Conservation (phyloP, 2,113 vertebrate species). For the Calyptommatus sinebrachiatus region DNA sequence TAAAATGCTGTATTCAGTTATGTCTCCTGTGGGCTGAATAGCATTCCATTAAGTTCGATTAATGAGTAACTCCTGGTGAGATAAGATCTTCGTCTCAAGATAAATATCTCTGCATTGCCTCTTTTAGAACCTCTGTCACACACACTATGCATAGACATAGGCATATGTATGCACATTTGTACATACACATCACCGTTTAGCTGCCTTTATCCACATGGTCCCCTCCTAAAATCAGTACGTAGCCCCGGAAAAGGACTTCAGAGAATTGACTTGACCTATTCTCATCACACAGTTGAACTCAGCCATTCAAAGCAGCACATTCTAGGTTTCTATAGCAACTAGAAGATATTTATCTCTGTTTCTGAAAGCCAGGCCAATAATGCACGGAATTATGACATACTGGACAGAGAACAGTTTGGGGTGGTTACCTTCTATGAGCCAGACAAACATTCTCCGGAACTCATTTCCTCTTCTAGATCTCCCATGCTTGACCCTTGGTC, state of each 20-base stretch:
- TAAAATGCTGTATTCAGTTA: too few relatives aligned
- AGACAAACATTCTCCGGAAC: neutral
- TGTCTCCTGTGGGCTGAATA: too few relatives aligned
- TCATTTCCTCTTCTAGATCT: neutral
- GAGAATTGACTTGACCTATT: neutral
- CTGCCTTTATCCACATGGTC: neutral
- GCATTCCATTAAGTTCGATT: too few relatives aligned
- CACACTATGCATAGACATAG: too few relatives aligned
- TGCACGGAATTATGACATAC: neutral
- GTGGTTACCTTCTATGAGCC: neutral
- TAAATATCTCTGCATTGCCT: neutral
- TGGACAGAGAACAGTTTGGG: neutral
- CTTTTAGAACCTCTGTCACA: neutral
- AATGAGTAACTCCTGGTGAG: too few relatives aligned
- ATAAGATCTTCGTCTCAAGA: too few relatives aligned
- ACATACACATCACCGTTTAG: too few relatives aligned
- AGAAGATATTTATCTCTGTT: neutral
- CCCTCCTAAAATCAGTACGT: too few relatives aligned
- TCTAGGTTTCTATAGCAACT: slow-evolving; percentile 25
- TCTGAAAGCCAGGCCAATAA: neutral
- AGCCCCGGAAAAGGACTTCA: neutral
- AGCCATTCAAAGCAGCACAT: neutral
- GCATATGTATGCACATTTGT: too few relatives aligned
- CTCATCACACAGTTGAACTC: too few relatives aligned
- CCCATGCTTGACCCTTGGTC: neutral